phyloP scores from a whole-genome alignment of 2,888 invertebrate species.

The Andrena flavipes region DNA sequence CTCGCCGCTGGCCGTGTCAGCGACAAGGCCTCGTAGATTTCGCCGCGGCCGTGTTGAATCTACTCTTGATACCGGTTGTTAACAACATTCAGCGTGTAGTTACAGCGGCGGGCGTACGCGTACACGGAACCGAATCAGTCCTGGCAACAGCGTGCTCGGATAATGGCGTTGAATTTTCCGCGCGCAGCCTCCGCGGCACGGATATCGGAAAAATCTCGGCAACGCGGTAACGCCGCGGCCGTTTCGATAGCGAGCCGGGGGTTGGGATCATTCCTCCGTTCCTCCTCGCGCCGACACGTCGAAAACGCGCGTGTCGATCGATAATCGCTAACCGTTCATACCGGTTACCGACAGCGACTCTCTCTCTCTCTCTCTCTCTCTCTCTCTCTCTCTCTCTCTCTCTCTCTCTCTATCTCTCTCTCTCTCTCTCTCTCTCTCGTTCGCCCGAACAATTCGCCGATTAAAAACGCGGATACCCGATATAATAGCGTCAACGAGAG shows the following conservation, averaged over 20 bases:
- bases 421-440: slow-evolving; percentile 48
- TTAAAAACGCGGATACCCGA: slow-evolving; percentile 59
- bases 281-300: slow-evolving; percentile 25
- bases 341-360: slow-evolving; percentile 63
- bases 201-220: slow-evolving; percentile 68
- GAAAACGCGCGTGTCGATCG: slow-evolving; percentile 64
- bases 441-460: slow-evolving; percentile 60
- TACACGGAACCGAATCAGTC: slow-evolving; percentile 13
- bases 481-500: slow-evolving; percentile 48
- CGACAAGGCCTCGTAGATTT: slow-evolving; percentile 69
- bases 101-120: slow-evolving; percentile 49
- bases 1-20: slow-evolving; percentile 57
- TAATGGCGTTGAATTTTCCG: slow-evolving; percentile 68
- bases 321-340: slow-evolving; percentile 64
- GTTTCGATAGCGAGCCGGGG: slow-evolving; percentile 60
- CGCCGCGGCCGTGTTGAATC: slow-evolving; percentile 66
- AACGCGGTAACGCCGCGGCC: slow-evolving; percentile 60
- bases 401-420: slow-evolving; percentile 57
- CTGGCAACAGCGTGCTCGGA: slow-evolving; percentile 56
- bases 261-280: slow-evolving; percentile 1
- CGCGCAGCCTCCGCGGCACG: slow-evolving; percentile 48
- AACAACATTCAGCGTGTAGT: slow-evolving; percentile 64
- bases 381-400: slow-evolving; percentile 50
- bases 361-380: slow-evolving; percentile 54
- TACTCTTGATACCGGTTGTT: slow-evolving; percentile 74